Evolutionary conservation across 2,888 invertebrate species (phyloP), one percentile per base, ranked within the genome.

Genomic region (Cataglyphis albicans): DNA sequence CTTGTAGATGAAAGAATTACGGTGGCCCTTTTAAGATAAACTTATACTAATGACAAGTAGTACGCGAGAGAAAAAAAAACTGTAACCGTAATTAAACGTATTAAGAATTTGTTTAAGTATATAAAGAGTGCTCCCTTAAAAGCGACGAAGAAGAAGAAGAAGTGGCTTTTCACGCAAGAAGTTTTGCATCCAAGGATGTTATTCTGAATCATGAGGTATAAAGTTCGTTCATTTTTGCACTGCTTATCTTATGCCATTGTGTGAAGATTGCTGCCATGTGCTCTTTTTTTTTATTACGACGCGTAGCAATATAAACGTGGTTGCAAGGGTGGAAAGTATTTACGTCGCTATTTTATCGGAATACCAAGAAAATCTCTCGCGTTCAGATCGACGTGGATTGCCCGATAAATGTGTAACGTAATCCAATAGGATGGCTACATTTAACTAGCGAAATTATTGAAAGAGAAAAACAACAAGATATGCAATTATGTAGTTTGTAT

Each of bases 191-290:
- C 18, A 41, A 55, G 70, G 70, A 75, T 63, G 44, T 38, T n/a
- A 59, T 35, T 83, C 41, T 57, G 64, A 52, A 64, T 75, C 44
- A 59, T 64, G 29, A 41, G 55, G 59, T 67, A 55, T 18, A 52
- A 82, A 86, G 52, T 84, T 86, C 80, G 80, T 76, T 87, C 82
- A 84, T 86, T 67, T 81, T 78, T 29, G 21, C 75, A 63, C 67
- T 72, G 65, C 29, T 41, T 25, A 41, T 59, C 65, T 74, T 52
- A 41, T 21, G 15, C 48, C 55, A 59, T 80, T 82, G 52, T 82
- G 57, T 63, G 35, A 38, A 74, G 48, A 74, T 81, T n/a, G n/a
- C n/a, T 74, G 52, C 48, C 74, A 21, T 73, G 73, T 81, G 63
- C 74, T 81, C 63, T 38, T 29, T 74, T 29, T 74, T 52, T 74